Evolutionary conservation across 2,888 invertebrate species (phyloP), one percentile per base, ranked within the genome.

Genomic region (Cybosia mesomella): DNA sequence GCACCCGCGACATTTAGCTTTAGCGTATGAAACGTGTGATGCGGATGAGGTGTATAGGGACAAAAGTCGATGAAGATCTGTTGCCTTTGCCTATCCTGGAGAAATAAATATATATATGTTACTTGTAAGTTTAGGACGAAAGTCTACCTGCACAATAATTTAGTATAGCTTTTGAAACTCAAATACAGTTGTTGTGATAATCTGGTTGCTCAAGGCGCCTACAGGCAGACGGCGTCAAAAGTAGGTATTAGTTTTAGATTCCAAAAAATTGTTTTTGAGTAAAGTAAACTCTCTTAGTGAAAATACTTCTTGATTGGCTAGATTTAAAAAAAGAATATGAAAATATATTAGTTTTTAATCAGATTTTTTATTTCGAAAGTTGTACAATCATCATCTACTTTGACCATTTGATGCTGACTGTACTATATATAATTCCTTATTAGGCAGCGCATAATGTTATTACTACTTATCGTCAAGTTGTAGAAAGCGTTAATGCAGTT

Each of bases 401-500:
- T 3, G 1, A 24, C 55, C 1, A 11, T 18, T 49, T 3, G 15
- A 72, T 67, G 64, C 65, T 67, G 22, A 55, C 24, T n/a, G 66
- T 69, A 69, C 28, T 28, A 28, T 28, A 59, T 36, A 53, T 66
- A 68, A 70, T 74, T 66, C 55, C 39, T 81, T 66, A 65, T 64
- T 74, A 71, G 66, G 71, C 63, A 69, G 66, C 43, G 28, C 59
- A 72, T 76, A 63, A 70, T 74, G 60, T 73, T 74, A 75, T 72
- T 64, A 64, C 66, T 75, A 71, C 68, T 74, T 80, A 73, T 77
- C 77, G 79, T 74, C 69, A 65, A 64, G 69, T 69, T 72, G 71
- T 75, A 76, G 80, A 80, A 81, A 78, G 80, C 78, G 82, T 76
- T 78, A 84, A 84, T 78, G 75, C 80, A 77, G 80, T 83, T 79